Percentiles rank a stretch among this genome's conserved stretches.
Conservation (phyloP, 2,888 invertebrate genomes). For the Axea sp. region DNA sequence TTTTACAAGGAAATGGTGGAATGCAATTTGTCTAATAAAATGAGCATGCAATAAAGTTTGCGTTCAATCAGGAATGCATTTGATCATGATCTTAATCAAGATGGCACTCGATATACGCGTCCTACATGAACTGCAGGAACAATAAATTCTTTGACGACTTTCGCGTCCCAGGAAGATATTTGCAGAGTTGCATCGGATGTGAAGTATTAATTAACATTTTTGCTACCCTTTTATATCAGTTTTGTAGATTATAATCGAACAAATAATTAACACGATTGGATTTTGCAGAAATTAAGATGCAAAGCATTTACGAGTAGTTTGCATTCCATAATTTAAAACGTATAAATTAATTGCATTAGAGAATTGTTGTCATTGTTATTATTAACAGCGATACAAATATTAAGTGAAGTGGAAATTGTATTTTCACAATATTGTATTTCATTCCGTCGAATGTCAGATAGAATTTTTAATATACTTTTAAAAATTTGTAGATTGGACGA, state of each 20-base stretch:
- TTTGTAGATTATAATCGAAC: too few species aligned
- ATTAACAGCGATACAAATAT: too few species aligned
- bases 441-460: neutral
- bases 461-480: conserved; percentile 4
- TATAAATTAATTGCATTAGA: too few species aligned
- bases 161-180: conserved; percentile 4
- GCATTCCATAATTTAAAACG: too few species aligned
- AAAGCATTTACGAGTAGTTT: too few species aligned
- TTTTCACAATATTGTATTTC: neutral
- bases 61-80: conserved; percentile 51
- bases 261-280: too few species aligned
- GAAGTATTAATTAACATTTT: conserved; percentile 24
- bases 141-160: conserved; percentile 54
- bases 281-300: neutral
- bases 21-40: conserved; percentile 44
- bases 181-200: neutral
- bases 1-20: conserved; percentile 19
- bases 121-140: conserved; percentile 29
- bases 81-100: conserved; percentile 51
- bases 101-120: conserved; percentile 31
- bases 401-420: too few species aligned
- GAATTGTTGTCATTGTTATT: too few species aligned
- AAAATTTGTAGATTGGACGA: conserved; percentile 3
- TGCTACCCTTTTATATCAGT: too few species aligned
- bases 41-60: conserved; percentile 50